Evolutionary conservation across 1,140 invertebrate genomes (phyloP), one percentile per base, ranked within the genome.

Genomic region (Teleogryllus occipitalis): DNA sequence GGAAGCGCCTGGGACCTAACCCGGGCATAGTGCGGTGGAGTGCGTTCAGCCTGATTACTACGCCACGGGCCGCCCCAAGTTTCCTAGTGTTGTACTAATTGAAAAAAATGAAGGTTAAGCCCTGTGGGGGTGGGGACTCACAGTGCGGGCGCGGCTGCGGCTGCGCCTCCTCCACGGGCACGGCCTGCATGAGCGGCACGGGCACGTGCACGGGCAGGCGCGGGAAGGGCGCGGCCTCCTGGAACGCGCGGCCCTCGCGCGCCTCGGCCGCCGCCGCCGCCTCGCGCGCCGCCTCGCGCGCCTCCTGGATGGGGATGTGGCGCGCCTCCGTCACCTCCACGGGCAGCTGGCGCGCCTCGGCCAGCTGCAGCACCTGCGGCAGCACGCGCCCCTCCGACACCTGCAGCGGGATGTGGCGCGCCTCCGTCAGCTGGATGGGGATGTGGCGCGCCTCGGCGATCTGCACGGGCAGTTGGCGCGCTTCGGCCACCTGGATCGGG

Each of bases 301-400:
- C 85, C 80, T 85, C 83, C 22, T 78, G 54, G 78, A 78, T 47
- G 18, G 78, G 78, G 54, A 72, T 74, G 54, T 27, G 54, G 47
- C 47, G 78, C 21, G 39, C 27, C 0, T 86, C 84, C 15, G 85
- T 85, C 76, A 81, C 79, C 14, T 54, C 39, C n/a, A 49, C 12
- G 46, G 47, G 76, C 83, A 83, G 76, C 80, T 91, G 90, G 88
- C 88, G 90, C 89, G 89, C 90, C 90, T 91, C 90, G 90, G 54
- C 54, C 54, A 65, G 54, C 81, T 87, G 84, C 54, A 87, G 27
- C 27, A 39, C 27, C n/a, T 39, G 82, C 14, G 86, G 85, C 77
- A 86, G 83, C 39, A 84, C 83, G 80, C n/a, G 15, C 39, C 39
- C 10, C 21, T 47, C 76, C 47, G 76, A 84, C 77, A 81, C 84